Conservation (phyloP, 2,888 invertebrate genomes). For the Callyntrura guangdongensis region DNA sequence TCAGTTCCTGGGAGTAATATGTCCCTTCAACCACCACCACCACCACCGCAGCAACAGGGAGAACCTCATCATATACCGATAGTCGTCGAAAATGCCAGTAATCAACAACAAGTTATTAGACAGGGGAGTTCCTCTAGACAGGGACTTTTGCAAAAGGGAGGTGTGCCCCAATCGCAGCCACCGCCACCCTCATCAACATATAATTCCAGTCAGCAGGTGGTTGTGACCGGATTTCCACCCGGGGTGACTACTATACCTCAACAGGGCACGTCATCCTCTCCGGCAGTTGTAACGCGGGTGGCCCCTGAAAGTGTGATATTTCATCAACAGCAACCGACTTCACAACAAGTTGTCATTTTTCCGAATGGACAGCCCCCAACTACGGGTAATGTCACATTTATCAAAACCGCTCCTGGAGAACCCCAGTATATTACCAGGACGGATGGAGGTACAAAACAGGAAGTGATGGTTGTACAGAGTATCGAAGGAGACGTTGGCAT, state of each 20-base stretch:
- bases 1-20: constrained; percentile 24
- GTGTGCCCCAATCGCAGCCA: background rate
- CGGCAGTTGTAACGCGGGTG: constrained; percentile 60
- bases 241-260: background rate
- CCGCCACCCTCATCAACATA: constrained; percentile 15
- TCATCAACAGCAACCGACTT: constrained; percentile 58
- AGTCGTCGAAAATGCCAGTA: constrained; percentile 41
- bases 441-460: constrained; percentile 33
- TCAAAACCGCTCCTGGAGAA: constrained; percentile 37
- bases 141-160: constrained; percentile 30
- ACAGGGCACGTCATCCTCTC: background rate
- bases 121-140: constrained; percentile 47
- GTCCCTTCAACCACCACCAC: constrained; percentile 12
- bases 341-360: constrained; percentile 75
- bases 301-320: constrained; percentile 70
- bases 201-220: constrained; percentile 28
- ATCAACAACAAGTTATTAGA: constrained; percentile 66
- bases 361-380: constrained; percentile 60
- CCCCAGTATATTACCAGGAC: constrained; percentile 52
- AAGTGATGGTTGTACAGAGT: constrained; percentile 55
- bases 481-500: constrained; percentile 60
- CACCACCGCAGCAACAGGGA: background rate
- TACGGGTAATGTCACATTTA: background rate
- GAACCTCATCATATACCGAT: constrained; percentile 14
- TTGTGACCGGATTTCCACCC: constrained; percentile 26